Evolutionary conservation across 2,888 invertebrate genomes (phyloP).

Genomic region (Spatulosminthurus flaviceps): DNA sequence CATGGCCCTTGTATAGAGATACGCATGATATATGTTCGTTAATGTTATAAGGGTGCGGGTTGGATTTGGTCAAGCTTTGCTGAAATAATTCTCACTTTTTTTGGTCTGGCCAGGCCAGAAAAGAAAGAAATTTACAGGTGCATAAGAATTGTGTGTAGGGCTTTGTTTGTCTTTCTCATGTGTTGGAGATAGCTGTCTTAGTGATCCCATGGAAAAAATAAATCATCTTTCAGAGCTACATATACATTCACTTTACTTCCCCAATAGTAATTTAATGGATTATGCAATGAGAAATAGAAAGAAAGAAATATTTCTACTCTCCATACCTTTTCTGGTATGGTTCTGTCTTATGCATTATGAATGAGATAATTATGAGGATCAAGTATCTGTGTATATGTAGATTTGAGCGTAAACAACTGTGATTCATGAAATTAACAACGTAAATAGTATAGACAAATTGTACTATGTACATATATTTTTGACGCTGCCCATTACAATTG

Average conservation of each 20-base stretch:
- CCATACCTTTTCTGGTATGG: background rate
- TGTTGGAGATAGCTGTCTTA: background rate
- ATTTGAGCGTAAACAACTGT: no score
- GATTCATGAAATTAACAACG: no score
- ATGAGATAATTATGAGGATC: slow-evolving; percentile 11
- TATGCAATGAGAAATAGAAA: background rate
- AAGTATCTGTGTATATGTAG: background rate
- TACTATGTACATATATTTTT: no score
- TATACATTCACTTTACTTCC: background rate
- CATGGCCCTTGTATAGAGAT: background rate
- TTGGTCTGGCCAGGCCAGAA: background rate
- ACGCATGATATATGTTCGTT: no score
- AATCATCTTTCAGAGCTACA: background rate
- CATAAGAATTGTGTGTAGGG: no score
- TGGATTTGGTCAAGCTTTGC: background rate
- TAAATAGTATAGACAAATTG: no score
- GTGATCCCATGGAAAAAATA: background rate
- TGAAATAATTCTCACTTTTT: slow-evolving; percentile 13
- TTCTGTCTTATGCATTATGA: background rate
- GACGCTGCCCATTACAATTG: no score
- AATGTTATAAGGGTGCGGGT: no score
- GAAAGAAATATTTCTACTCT: background rate
- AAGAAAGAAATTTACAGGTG: slow-evolving; percentile 18
- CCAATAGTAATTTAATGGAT: background rate
- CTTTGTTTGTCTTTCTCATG: background rate